phyloP scores from a whole-genome alignment of 2,888 invertebrate genomes.

The Gisinianus flammeolus region DNA sequence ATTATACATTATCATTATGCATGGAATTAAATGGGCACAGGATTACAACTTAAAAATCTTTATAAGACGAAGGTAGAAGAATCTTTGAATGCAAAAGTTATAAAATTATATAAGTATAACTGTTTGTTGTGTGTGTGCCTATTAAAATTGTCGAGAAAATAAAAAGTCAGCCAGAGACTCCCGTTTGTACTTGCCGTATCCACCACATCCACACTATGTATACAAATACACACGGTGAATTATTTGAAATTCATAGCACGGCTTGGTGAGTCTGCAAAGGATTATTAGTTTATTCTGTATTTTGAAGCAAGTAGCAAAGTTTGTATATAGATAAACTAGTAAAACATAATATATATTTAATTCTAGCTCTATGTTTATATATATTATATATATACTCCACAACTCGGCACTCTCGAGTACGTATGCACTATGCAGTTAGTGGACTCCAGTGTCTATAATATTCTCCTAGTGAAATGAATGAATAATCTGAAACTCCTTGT shows the following conservation, averaged over 20 bases:
- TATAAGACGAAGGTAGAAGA: too few species aligned
- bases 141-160: too few species aligned
- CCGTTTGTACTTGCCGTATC: too few species aligned
- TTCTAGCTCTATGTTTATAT: not conserved
- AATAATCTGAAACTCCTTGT: constrained; percentile 7
- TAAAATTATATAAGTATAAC: too few species aligned
- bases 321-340: not conserved
- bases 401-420: not conserved
- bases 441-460: too few species aligned
- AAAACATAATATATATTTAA: not conserved
- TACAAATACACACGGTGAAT: not conserved
- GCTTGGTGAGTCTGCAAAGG: not conserved
- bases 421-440: not conserved
- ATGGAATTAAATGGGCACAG: too few species aligned
- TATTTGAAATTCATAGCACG: constrained; percentile 19
- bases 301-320: not conserved
- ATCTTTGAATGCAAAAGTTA: too few species aligned
- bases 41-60: too few species aligned
- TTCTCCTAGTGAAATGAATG: not conserved
- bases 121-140: too few species aligned
- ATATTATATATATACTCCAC: not conserved
- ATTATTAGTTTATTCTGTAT: not conserved
- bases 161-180: too few species aligned
- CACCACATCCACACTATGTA: too few species aligned
- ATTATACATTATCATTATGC: too few species aligned